Evolutionary conservation across 2,888 invertebrate genomes (phyloP).

Genomic region (Volucella bombylans): DNA sequence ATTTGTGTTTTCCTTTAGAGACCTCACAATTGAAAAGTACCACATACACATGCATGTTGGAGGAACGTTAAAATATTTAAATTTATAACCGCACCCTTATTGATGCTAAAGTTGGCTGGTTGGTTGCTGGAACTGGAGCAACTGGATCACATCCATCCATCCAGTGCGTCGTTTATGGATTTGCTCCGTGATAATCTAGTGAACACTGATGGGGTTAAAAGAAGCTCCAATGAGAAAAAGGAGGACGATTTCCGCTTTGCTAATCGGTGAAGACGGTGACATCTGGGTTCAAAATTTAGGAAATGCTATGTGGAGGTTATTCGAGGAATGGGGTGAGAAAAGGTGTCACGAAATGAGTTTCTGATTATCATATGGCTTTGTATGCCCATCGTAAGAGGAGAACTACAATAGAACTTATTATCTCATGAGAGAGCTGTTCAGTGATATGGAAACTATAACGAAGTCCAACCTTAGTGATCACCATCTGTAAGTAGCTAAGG

Average conservation of each 20-base stretch:
- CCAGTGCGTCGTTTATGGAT: conserved; percentile 63
- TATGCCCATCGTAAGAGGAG: too few species aligned
- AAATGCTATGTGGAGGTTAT: conserved; percentile 29
- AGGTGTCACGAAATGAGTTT: too few species aligned
- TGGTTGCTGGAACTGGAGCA: not conserved
- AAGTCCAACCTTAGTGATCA: too few species aligned
- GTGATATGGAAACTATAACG: too few species aligned
- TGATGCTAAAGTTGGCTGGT: not conserved
- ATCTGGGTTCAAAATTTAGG: conserved; percentile 57
- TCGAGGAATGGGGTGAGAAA: too few species aligned
- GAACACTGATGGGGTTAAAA: conserved; percentile 40
- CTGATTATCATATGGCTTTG: too few species aligned
- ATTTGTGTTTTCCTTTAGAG: conserved; percentile 50
- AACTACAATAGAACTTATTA: too few species aligned
- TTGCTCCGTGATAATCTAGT: conserved; percentile 52
- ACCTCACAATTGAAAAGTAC: conserved; percentile 54
- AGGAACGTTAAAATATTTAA: conserved; percentile 57
- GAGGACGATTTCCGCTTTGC: conserved; percentile 33
- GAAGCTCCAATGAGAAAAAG: conserved; percentile 19
- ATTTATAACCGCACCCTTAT: conserved; percentile 59
- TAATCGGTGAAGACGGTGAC: conserved; percentile 62
- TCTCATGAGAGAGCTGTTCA: too few species aligned
- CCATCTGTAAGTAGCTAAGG: too few species aligned
- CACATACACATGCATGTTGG: conserved; percentile 20
- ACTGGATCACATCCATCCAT: not conserved